These are phyloP conservation scores for Drosophila rellima DNA, from an alignment of 2,888 invertebrate species.

Conservation along the genomic window DNA sequence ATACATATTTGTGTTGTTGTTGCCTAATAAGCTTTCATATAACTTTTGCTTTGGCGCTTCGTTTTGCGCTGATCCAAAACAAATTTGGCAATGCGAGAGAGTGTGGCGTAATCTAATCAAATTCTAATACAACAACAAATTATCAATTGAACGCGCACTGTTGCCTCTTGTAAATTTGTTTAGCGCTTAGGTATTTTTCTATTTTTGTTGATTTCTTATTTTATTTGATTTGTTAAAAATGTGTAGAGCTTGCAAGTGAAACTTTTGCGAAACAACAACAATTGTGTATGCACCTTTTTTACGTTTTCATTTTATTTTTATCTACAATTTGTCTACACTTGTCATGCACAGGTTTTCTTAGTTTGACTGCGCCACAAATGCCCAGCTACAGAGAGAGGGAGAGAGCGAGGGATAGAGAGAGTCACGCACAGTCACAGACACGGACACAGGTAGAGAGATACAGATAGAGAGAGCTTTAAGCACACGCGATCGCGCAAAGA, in stretches of 20 bases:
- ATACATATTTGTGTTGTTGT: constrained; percentile 22
- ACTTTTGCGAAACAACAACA: constrained; percentile 53
- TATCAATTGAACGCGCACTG: constrained; percentile 42
- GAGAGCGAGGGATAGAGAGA: constrained; percentile 5
- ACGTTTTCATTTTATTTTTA: constrained; percentile 75
- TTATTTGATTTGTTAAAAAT: constrained; percentile 11
- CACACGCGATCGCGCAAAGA: constrained; percentile 51
- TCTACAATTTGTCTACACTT: constrained; percentile 72
- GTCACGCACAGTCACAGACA: constrained; percentile 5
- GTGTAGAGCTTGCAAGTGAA: constrained; percentile 57
- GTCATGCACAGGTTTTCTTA: constrained; percentile 68
- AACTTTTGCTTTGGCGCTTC: constrained; percentile 19
- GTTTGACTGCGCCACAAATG: constrained; percentile 59
- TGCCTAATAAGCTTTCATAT: constrained; percentile 41
- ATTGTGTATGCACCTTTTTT: constrained; percentile 68
- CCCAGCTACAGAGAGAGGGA: constrained; percentile 32
- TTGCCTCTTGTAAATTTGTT: constrained; percentile 27
- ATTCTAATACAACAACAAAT: constrained; percentile 29
- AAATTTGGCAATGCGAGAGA: constrained; percentile 23
- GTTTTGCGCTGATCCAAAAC: constrained; percentile 24
- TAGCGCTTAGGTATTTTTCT: constrained; percentile 6
- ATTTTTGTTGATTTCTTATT: constrained; percentile 14
- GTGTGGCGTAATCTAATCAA: constrained; percentile 53
- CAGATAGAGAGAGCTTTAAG: constrained; percentile 57
- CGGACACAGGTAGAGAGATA: constrained; percentile 11